Evolutionary conservation across 2,113 vertebrate species (phyloP).

Genomic region (Antechinus flavipes): DNA sequence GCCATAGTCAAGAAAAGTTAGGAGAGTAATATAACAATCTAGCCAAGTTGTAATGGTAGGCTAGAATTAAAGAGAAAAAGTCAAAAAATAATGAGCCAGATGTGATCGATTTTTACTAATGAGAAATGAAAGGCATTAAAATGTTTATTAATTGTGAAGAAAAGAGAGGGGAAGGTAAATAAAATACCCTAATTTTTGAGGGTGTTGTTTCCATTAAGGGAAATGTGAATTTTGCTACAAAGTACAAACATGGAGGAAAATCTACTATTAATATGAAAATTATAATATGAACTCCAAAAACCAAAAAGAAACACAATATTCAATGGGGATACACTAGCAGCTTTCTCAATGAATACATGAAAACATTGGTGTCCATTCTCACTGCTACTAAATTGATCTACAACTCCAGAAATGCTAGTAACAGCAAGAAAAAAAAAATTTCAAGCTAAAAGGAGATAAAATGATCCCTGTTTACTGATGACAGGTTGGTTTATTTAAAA

Average conservation of each 20-base stretch:
- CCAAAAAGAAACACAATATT: not conserved
- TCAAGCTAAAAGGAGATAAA: not conserved
- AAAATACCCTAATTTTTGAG: not conserved
- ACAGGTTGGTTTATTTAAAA: not conserved
- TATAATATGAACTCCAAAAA: not conserved
- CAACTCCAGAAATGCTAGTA: not conserved
- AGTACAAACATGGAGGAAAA: not conserved
- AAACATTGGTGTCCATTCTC: not conserved
- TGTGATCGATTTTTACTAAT: not conserved
- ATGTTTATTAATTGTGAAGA: not conserved
- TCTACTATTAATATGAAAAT: not conserved
- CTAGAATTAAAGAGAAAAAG: constrained; percentile 12
- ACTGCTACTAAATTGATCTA: not conserved
- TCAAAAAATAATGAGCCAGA: constrained; percentile 2
- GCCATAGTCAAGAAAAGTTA: constrained; percentile 5
- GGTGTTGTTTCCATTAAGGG: not conserved
- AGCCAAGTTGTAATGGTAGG: constrained; percentile 15
- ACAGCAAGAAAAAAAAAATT: not conserved
- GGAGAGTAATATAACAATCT: constrained; percentile 3
- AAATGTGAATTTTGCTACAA: not conserved
- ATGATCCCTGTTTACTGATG: not conserved
- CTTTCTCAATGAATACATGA: not conserved
- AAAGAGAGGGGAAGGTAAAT: not conserved
- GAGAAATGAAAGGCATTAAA: not conserved
- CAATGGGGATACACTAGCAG: not conserved